Conservation (phyloP, 2,113 vertebrate species). For the Rhinoderma darwinii region DNA sequence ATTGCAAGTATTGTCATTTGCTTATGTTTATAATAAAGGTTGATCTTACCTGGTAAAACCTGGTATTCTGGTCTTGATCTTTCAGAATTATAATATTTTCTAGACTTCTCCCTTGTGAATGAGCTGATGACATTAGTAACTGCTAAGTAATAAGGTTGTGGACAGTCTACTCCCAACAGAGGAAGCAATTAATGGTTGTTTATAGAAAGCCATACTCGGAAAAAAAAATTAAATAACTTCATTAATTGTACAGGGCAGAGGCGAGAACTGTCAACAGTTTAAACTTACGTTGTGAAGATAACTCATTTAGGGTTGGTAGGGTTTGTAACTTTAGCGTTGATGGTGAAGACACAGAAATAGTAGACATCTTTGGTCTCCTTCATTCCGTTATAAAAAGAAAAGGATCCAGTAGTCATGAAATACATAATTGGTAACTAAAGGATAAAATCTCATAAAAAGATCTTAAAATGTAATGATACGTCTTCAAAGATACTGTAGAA, state of each 20-base stretch:
- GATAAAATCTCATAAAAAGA: no score
- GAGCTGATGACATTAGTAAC: conserved; percentile 53
- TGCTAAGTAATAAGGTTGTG: conserved; percentile 16
- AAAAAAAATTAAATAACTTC: conserved; percentile 48
- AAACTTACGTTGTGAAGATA: background rate
- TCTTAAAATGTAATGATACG: no score
- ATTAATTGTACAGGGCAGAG: background rate
- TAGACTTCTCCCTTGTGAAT: conserved; percentile 50
- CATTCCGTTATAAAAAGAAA: no score
- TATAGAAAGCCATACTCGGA: conserved; percentile 61
- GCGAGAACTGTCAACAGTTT: background rate
- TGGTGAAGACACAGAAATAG: no score
- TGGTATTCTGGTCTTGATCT: conserved; percentile 34
- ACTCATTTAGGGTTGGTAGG: no score
- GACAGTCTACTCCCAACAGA: conserved; percentile 57
- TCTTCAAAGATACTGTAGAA: no score
- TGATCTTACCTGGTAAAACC: conserved; percentile 61
- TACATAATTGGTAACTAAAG: no score
- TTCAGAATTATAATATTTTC: conserved; percentile 51
- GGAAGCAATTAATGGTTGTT: conserved; percentile 57
- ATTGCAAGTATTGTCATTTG: no score
- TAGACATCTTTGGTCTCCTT: no score
- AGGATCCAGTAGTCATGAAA: no score
- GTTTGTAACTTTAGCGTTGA: no score
- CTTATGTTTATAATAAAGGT: no score